phyloP scores from a whole-genome alignment of 2,888 invertebrate species.

The Cynaeus angustus region DNA sequence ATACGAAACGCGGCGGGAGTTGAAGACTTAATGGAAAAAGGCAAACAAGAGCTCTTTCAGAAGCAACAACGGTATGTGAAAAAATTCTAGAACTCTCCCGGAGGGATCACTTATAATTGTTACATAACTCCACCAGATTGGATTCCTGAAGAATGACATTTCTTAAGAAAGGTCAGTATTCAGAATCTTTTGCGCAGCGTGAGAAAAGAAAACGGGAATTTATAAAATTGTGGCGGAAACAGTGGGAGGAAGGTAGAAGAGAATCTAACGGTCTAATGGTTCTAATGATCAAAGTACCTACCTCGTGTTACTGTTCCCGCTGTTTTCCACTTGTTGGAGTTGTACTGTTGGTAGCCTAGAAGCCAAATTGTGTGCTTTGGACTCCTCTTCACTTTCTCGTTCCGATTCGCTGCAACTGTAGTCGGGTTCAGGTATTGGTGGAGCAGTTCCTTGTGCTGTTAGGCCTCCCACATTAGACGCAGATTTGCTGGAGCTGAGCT shows the following conservation, averaged over 20 bases:
- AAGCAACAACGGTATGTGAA: slow-evolving; percentile 84
- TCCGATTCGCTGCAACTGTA: slow-evolving; percentile 93
- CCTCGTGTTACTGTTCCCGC: slow-evolving; percentile 85
- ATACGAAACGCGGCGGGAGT: slow-evolving; percentile 85
- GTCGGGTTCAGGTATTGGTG: slow-evolving; percentile 94
- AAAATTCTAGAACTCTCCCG: slow-evolving; percentile 83
- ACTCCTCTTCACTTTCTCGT: slow-evolving; percentile 73
- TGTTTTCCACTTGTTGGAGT: slow-evolving; percentile 77
- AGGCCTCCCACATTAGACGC: slow-evolving; percentile 67
- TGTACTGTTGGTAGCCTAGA: slow-evolving; percentile 68
- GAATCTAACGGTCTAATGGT: too few species aligned
- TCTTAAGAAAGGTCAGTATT: slow-evolving; percentile 95
- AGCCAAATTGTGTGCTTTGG: slow-evolving; percentile 75
- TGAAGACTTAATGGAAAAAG: slow-evolving; percentile 80
- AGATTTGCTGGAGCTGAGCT: slow-evolving; percentile 67
- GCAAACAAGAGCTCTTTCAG: slow-evolving; percentile 84
- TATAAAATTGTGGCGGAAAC: slow-evolving; percentile 87
- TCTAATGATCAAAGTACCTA: slow-evolving; percentile 63
- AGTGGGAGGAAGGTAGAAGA: slow-evolving; percentile 67
- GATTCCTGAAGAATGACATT: slow-evolving; percentile 95
- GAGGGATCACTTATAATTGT: slow-evolving; percentile 87
- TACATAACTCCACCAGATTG: slow-evolving; percentile 84
- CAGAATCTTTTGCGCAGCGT: slow-evolving; percentile 92
- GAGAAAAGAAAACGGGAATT: slow-evolving; percentile 93
- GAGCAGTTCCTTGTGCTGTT: slow-evolving; percentile 68